phyloP scores from a whole-genome alignment of 2,888 invertebrate genomes.

The Synergus japonicus region DNA sequence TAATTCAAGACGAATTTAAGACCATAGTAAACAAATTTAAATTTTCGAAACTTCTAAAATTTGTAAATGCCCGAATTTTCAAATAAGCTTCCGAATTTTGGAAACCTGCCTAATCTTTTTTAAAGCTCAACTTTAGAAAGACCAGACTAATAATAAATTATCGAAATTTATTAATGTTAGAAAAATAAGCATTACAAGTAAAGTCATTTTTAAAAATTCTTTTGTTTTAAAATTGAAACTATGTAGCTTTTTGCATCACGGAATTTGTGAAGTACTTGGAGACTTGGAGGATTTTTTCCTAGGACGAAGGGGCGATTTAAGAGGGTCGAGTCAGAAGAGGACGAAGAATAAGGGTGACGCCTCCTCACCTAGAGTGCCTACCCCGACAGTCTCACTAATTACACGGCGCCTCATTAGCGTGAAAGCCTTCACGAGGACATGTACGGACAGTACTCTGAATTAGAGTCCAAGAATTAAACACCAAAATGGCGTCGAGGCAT shows the following conservation, averaged over 20 bases:
- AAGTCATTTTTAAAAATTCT: not conserved
- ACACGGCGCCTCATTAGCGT: constrained; percentile 77
- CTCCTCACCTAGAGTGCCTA: constrained; percentile 58
- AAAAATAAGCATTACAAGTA: not conserved
- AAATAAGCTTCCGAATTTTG: too few relatives aligned
- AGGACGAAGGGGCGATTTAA: constrained; percentile 35
- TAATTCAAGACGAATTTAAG: too few relatives aligned
- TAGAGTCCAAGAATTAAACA: constrained; percentile 8
- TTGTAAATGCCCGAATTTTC: too few relatives aligned
- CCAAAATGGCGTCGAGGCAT: not conserved
- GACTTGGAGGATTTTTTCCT: constrained; percentile 5
- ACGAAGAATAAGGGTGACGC: constrained; percentile 52
- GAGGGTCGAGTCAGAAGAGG: constrained; percentile 27
- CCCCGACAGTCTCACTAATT: constrained; percentile 77
- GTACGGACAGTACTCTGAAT: constrained; percentile 45
- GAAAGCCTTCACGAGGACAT: constrained; percentile 56
- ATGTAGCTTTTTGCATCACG: constrained; percentile 6
- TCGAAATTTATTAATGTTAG: not conserved
- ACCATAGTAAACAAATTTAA: too few relatives aligned
- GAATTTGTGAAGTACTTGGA: not conserved
- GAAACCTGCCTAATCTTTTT: not conserved
- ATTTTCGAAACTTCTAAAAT: too few relatives aligned
- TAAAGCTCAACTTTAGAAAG: not conserved
- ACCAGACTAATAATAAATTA: not conserved
- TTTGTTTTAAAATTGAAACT: not conserved